These are phyloP conservation scores for Phrynocephalus vlangalii DNA, from an alignment of 2,797 vertebrate species.

Conservation along the genomic window DNA sequence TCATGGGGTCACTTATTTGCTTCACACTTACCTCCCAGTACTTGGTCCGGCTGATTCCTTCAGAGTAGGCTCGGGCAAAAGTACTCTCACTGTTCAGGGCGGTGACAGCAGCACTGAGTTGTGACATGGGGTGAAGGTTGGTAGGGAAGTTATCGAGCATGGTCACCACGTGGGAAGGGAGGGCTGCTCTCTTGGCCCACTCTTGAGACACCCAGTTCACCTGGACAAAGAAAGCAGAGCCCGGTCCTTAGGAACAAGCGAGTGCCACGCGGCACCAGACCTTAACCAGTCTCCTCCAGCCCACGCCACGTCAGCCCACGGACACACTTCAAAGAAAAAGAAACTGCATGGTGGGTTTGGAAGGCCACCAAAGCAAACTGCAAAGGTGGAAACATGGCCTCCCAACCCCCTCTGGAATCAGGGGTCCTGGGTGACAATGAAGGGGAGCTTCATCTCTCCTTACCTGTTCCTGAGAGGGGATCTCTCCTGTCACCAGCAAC, in stretches of 20 bases:
- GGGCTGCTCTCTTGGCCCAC: constrained; percentile 94
- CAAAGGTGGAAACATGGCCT: background rate
- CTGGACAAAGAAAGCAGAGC: constrained; percentile 70
- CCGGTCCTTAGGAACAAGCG: no score
- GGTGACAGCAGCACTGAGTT: constrained; percentile 94
- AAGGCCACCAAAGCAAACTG: background rate
- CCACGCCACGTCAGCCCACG: background rate
- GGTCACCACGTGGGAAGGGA: constrained; percentile 96
- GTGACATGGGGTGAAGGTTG: constrained; percentile 97
- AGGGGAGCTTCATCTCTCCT: background rate
- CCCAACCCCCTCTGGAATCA: background rate
- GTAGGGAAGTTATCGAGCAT: constrained; percentile 98
- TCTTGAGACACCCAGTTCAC: constrained; percentile 93
- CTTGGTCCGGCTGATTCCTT: constrained; percentile 91
- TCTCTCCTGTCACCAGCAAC: constrained; percentile 92
- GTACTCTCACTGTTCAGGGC: constrained; percentile 97
- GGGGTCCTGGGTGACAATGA: background rate
- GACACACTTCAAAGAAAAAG: background rate
- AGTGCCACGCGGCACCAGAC: background rate
- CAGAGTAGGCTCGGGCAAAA: constrained; percentile 92
- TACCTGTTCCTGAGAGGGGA: constrained; percentile 95
- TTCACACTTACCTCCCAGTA: constrained; percentile 93
- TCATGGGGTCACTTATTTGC: background rate
- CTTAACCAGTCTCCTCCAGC: background rate
- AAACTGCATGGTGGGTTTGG: background rate